Evolutionary conservation across 2,888 invertebrate species (phyloP).

Genomic region (Coronaproctus castanopsis): DNA sequence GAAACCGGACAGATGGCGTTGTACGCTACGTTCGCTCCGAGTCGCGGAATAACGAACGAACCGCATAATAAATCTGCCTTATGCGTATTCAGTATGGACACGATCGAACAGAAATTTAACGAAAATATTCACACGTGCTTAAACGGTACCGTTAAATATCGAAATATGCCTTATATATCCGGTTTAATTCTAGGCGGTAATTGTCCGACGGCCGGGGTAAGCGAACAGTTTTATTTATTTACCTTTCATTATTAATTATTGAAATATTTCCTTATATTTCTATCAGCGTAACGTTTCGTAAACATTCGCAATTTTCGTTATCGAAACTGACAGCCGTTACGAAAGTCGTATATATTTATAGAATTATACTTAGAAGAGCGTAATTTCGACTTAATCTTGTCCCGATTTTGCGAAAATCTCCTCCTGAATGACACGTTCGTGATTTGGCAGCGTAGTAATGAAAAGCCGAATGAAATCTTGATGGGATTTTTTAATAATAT

Average conservation of each 20-base stretch:
- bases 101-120: slow-evolving; percentile 80
- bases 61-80: slow-evolving; percentile 67
- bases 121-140: slow-evolving; percentile 96
- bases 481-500: not conserved
- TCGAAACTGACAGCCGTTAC: too few relatives aligned
- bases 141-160: slow-evolving; percentile 77
- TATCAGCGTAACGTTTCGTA: not conserved
- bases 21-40: slow-evolving; percentile 74
- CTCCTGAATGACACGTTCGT: too few relatives aligned
- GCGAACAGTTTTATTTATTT: slow-evolving; percentile 21
- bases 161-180: slow-evolving; percentile 79
- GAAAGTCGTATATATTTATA: too few relatives aligned
- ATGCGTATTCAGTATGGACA: slow-evolving; percentile 76
- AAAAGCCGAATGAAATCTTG: too few relatives aligned
- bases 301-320: too few relatives aligned
- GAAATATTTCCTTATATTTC: not conserved
- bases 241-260: not conserved
- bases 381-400: too few relatives aligned
- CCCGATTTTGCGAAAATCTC: too few relatives aligned
- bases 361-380: too few relatives aligned
- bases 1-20: slow-evolving; percentile 60
- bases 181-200: slow-evolving; percentile 77
- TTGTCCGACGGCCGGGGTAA: slow-evolving; percentile 63
- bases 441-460: too few relatives aligned
- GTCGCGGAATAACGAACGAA: slow-evolving; percentile 66